phyloP scores from a whole-genome alignment of 2,113 vertebrate genomes.

The Macroglossus sobrinus region DNA sequence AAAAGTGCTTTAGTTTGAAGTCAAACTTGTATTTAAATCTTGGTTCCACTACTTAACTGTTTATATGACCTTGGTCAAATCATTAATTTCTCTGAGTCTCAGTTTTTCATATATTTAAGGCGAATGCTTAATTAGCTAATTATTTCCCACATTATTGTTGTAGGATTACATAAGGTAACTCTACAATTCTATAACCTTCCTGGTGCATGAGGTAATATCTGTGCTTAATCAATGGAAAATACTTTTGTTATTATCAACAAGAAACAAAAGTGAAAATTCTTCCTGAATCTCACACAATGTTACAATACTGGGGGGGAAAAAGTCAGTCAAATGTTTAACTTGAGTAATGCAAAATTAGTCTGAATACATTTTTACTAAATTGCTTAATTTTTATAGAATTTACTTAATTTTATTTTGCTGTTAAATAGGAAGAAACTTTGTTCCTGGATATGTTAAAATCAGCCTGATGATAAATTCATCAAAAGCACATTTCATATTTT shows the following conservation, averaged over 20 bases:
- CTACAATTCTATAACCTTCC: background rate
- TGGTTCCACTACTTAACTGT: background rate
- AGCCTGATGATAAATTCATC: background rate
- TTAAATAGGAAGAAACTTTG: background rate
- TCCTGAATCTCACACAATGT: background rate
- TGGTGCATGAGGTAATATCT: background rate
- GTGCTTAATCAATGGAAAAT: background rate
- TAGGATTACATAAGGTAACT: constrained; percentile 22
- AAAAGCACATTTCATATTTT: background rate
- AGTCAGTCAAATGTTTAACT: background rate
- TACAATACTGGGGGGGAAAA: background rate
- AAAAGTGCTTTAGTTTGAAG: background rate
- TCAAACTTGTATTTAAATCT: background rate
- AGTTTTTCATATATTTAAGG: background rate
- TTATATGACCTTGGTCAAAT: background rate
- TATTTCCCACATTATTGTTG: background rate
- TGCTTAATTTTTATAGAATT: background rate
- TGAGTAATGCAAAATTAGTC: background rate
- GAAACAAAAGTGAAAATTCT: background rate
- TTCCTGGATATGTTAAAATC: background rate
- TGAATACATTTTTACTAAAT: background rate
- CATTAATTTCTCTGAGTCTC: constrained; percentile 27
- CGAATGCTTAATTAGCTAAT: background rate
- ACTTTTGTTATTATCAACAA: background rate
- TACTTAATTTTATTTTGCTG: background rate